phyloP scores from a whole-genome alignment of 2,113 vertebrate species.

The Isurus oxyrinchus region DNA sequence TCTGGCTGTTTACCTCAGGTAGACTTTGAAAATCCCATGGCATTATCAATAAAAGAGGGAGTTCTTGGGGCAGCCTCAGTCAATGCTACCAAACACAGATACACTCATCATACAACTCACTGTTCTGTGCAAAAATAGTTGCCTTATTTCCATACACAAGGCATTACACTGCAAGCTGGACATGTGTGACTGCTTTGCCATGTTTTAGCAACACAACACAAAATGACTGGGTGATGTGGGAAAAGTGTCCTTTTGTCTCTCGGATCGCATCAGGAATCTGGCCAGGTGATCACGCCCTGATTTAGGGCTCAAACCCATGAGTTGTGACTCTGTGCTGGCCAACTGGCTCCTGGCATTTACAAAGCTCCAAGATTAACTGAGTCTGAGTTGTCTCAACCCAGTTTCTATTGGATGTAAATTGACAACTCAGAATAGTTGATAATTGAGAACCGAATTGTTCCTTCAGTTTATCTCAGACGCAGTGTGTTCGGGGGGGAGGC shows the following conservation, averaged over 20 bases:
- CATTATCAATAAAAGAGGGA: neutral
- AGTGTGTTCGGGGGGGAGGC: neutral
- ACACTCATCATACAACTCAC: neutral
- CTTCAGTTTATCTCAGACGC: neutral
- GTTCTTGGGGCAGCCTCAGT: neutral
- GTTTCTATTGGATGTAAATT: neutral
- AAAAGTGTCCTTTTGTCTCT: neutral
- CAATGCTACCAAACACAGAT: neutral
- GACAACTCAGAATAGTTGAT: neutral
- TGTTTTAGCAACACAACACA: neutral
- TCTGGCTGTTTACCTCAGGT: neutral
- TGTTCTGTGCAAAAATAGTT: neutral
- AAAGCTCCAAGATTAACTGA: neutral
- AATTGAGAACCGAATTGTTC: neutral
- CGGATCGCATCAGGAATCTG: neutral
- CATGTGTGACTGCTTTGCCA: neutral
- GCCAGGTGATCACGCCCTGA: too few species aligned
- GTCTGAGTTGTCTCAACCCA: neutral
- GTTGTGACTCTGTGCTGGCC: too few species aligned
- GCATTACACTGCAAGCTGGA: neutral
- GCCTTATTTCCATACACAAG: neutral
- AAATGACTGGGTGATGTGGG: neutral
- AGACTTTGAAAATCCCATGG: neutral
- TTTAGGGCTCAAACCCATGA: too few species aligned
- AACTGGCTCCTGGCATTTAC: neutral